Evolutionary conservation across 1,140 invertebrate genomes (phyloP).

Genomic region (Drosophila sechellia): DNA sequence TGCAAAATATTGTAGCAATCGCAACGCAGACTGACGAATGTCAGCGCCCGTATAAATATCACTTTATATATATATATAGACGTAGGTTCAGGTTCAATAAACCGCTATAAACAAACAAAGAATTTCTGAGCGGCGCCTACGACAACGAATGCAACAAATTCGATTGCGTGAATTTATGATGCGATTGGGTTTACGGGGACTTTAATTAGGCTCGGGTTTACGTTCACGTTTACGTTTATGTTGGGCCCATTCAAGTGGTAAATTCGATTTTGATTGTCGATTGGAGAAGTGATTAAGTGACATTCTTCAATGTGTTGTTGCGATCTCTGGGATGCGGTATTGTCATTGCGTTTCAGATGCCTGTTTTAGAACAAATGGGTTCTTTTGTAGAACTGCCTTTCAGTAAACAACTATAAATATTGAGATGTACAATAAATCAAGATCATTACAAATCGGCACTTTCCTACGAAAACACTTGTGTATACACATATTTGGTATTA

Average conservation of each 20-base stretch:
- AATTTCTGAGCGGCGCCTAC: slow-evolving; percentile 21
- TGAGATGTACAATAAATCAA: too few species aligned
- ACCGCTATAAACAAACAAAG: slow-evolving; percentile 46
- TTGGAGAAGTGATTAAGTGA: background rate
- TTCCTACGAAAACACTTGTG: too few species aligned
- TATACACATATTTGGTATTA: too few species aligned
- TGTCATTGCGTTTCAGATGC: background rate
- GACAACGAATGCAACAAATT: slow-evolving; percentile 38
- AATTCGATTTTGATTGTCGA: slow-evolving; percentile 16
- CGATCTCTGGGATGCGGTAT: background rate
- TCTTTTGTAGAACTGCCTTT: too few species aligned
- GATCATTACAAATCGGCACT: too few species aligned
- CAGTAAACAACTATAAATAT: too few species aligned
- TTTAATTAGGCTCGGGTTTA: slow-evolving; percentile 10
- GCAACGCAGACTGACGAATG: slow-evolving; percentile 27
- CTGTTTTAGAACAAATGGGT: too few species aligned
- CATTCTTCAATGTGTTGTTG: background rate
- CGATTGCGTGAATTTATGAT: slow-evolving; percentile 37
- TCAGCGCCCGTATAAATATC: slow-evolving; percentile 12
- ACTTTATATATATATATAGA: slow-evolving; percentile 38
- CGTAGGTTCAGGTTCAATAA: slow-evolving; percentile 69
- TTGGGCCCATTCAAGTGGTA: background rate
- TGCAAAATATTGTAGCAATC: slow-evolving; percentile 20
- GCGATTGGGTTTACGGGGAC: slow-evolving; percentile 6
- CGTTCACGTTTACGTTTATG: background rate